These are phyloP conservation scores for Menidia beryllina DNA, from an alignment of 2,113 vertebrate species.

Conservation along the genomic window DNA sequence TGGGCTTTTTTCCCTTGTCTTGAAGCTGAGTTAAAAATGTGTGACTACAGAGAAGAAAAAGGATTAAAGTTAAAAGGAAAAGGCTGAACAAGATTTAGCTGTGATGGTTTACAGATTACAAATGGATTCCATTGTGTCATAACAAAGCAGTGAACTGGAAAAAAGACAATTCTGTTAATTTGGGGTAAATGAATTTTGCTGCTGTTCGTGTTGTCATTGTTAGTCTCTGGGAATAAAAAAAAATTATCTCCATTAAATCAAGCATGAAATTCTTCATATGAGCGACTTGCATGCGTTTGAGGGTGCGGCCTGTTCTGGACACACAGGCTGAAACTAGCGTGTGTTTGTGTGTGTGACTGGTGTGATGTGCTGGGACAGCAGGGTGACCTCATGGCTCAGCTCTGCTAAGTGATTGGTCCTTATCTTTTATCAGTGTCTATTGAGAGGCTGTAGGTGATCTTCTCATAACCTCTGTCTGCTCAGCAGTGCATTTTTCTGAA, in stretches of 20 bases:
- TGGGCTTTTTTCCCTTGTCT: no score
- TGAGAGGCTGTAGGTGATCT: conserved; percentile 55
- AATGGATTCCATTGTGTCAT: neutral
- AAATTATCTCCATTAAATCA: neutral
- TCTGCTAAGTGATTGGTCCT: conserved; percentile 52
- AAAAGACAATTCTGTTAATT: neutral
- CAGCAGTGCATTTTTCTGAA: neutral
- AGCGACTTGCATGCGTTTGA: neutral
- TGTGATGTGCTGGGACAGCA: conserved; percentile 40
- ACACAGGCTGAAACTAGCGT: neutral
- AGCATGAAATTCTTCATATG: neutral
- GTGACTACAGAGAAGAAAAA: neutral
- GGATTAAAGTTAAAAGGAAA: neutral
- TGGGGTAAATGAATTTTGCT: neutral
- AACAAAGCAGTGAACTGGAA: neutral
- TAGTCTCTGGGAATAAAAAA: neutral
- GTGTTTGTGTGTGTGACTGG: neutral
- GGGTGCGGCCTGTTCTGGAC: neutral
- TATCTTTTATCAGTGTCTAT: conserved; percentile 64
- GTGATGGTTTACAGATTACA: neutral
- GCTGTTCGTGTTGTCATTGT: neutral
- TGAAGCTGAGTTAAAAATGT: neutral
- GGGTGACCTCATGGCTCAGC: conserved; percentile 42
- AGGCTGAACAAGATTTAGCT: no score
- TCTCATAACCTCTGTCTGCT: conserved; percentile 63